Conservation (phyloP, 1,140 invertebrate genomes). For the Brachionus manjavacas region DNA sequence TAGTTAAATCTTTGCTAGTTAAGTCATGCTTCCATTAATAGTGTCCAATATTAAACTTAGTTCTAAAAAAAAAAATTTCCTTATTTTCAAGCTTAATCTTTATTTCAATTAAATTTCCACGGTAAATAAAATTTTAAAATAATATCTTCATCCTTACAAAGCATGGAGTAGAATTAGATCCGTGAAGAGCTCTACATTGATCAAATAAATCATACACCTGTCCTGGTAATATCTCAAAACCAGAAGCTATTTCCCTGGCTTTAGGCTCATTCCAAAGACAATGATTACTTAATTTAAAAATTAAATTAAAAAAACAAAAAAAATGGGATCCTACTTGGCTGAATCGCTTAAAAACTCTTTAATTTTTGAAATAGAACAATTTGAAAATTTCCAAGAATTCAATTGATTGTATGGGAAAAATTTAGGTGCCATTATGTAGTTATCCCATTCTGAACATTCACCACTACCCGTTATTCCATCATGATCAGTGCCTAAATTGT, state of each 20-base stretch:
- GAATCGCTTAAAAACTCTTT: not conserved
- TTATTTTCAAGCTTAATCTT: not conserved
- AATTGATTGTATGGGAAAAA: constrained; percentile 20
- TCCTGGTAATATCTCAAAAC: not conserved
- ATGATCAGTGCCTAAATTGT: constrained; percentile 17
- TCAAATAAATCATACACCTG: constrained; percentile 20
- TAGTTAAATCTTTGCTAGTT: too few relatives aligned
- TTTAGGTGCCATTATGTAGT: constrained; percentile 21
- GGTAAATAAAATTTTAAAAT: not conserved
- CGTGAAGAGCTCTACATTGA: not conserved
- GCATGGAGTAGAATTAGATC: not conserved
- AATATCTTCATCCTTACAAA: not conserved
- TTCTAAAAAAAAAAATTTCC: too few relatives aligned
- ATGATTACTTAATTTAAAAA: not conserved
- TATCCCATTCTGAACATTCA: constrained; percentile 12
- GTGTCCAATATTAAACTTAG: too few relatives aligned
- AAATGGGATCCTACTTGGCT: not conserved
- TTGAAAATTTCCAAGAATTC: constrained; percentile 17
- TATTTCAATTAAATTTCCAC: too few relatives aligned
- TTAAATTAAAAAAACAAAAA: not conserved
- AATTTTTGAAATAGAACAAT: not conserved
- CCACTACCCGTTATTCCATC: not conserved
- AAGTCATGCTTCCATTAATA: too few relatives aligned
- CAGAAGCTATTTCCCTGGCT: not conserved
- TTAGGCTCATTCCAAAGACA: not conserved